A percentile compares a stretch with the other conserved stretches of the same genome.
phyloP scores from a whole-genome alignment of 92 coral and sea anemone genomes.

The Metridium senile region DNA sequence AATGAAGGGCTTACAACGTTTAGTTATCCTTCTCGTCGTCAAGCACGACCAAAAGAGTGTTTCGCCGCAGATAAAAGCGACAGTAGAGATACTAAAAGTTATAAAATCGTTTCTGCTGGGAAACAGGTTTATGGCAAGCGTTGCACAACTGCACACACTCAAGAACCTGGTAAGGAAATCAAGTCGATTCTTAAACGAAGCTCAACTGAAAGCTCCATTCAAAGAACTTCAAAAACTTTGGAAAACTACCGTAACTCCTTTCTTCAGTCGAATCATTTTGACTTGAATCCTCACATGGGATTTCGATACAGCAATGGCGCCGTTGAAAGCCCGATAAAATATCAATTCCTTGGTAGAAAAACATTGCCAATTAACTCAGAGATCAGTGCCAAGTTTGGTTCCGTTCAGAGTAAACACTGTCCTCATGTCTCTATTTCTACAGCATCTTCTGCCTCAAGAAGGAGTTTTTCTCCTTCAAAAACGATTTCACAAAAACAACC shows the following conservation, averaged over 20 bases:
- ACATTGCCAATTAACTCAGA: not conserved
- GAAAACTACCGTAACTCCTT: not conserved
- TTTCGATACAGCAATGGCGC: conserved; percentile 1
- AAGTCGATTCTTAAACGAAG: conserved; percentile 31
- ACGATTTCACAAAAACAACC: not conserved
- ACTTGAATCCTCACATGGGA: not conserved
- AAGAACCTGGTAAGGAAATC: not conserved
- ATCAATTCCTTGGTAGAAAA: not conserved
- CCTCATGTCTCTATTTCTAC: not conserved
- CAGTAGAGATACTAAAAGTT: not conserved
- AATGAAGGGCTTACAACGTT: conserved; percentile 1
- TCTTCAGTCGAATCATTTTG: not conserved
- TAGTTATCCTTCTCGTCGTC: not conserved
- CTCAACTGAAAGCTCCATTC: conserved; percentile 11
- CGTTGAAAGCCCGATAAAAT: not conserved
- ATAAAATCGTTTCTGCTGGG: not conserved
- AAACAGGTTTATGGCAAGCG: not conserved
- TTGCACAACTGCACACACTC: not conserved
- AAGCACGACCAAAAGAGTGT: not conserved
- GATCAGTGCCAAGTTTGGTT: not conserved
- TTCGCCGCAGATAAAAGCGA: not conserved
- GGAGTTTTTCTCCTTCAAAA: not conserved
- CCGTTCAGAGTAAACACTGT: not conserved
- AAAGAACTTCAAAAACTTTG: conserved; percentile 5
- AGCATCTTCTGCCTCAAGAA: not conserved